These are phyloP conservation scores for Prunella fulvescens DNA, from an alignment of 2,113 vertebrate genomes.

Conservation along the genomic window DNA sequence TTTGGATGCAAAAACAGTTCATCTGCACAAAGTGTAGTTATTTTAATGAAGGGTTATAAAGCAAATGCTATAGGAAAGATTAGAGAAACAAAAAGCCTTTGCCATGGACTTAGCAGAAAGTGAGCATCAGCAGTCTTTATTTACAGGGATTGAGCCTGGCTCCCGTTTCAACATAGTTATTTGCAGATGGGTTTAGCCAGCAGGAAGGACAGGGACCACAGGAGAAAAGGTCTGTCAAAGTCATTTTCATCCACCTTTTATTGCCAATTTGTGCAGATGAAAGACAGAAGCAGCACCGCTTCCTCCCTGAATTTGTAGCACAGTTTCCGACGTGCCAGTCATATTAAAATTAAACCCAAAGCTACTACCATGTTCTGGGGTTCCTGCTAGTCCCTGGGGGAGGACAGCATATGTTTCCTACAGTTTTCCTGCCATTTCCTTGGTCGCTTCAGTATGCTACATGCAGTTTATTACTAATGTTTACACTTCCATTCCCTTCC, in stretches of 20 bases:
- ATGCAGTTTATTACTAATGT: background rate
- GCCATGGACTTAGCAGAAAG: background rate
- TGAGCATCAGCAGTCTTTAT: background rate
- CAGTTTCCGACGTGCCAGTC: background rate
- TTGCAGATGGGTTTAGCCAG: background rate
- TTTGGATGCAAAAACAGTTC: background rate
- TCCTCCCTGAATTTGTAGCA: slow-evolving; percentile 6
- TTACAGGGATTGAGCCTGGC: background rate
- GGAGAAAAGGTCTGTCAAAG: slow-evolving; percentile 34
- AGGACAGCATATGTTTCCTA: background rate
- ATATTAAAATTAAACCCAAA: background rate
- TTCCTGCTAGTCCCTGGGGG: background rate
- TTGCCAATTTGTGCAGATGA: background rate
- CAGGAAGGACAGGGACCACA: background rate
- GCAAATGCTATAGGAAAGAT: background rate
- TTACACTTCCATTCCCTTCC: background rate
- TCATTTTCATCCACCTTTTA: slow-evolving; percentile 12
- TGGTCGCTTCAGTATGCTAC: background rate
- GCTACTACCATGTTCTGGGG: background rate
- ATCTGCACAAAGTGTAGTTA: background rate
- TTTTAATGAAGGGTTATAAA: background rate
- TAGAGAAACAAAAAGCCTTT: slow-evolving; percentile 2
- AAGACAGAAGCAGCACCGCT: background rate
- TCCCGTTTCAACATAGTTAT: background rate
- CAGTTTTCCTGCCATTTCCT: background rate